These are phyloP conservation scores for Fabriciana adippe DNA, from an alignment of 2,888 invertebrate species.

Conservation along the genomic window DNA sequence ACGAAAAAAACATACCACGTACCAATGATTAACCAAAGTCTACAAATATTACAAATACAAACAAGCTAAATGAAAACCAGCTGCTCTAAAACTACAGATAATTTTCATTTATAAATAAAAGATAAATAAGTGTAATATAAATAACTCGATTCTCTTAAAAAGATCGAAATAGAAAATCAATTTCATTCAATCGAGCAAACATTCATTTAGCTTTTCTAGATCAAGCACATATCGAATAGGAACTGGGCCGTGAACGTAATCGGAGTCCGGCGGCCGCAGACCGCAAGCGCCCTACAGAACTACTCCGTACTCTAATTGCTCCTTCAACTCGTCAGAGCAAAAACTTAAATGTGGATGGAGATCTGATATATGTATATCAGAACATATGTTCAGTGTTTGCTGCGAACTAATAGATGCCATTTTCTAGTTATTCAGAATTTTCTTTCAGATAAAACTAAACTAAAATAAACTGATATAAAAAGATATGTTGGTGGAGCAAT, in stretches of 20 bases:
- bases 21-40: no score
- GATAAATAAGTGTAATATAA: not conserved
- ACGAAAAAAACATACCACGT: no score
- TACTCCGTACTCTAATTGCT: slow-evolving; percentile 47
- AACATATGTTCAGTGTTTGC: slow-evolving; percentile 1
- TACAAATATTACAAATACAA: no score
- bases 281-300: slow-evolving; percentile 53
- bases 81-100: no score
- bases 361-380: slow-evolving; percentile 1
- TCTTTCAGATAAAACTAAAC: no score
- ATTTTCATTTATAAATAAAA: no score
- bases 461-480: no score
- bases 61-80: no score
- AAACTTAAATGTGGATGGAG: slow-evolving; percentile 24
- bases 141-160: not conserved
- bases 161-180: slow-evolving; percentile 10
- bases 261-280: slow-evolving; percentile 55
- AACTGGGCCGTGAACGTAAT: slow-evolving; percentile 54
- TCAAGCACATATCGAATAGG: slow-evolving; percentile 43
- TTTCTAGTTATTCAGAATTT: not conserved
- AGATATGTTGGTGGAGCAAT: no score
- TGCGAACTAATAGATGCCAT: not conserved
- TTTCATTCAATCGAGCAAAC: slow-evolving; percentile 14
- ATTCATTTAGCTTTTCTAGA: slow-evolving; percentile 22
- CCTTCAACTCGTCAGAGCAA: slow-evolving; percentile 42